These are phyloP conservation scores for Dryobates pubescens DNA, from an alignment of 2,797 vertebrate species.

Conservation along the genomic window DNA sequence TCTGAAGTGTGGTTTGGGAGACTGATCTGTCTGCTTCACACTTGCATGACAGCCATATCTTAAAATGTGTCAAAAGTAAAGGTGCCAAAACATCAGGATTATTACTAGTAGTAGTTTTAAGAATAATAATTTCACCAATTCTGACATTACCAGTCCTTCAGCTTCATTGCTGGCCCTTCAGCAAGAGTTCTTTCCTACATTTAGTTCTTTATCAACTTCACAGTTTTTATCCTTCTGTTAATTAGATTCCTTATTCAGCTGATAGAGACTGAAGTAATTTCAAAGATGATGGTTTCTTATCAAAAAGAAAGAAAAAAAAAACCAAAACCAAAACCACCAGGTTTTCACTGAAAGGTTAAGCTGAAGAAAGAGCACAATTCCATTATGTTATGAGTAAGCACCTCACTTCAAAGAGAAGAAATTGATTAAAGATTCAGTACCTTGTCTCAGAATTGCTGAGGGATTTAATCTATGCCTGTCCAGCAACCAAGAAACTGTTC, in stretches of 20 bases:
- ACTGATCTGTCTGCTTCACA: not conserved
- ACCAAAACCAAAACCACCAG: too few relatives aligned
- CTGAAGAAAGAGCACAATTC: not conserved
- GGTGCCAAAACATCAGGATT: not conserved
- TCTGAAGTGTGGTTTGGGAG: not conserved
- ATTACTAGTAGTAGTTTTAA: not conserved
- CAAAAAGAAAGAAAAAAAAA: too few relatives aligned
- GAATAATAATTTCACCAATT: not conserved
- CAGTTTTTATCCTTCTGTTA: not conserved
- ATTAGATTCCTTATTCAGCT: not conserved
- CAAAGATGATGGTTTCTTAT: not conserved
- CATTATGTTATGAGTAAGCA: not conserved
- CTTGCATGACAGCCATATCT: not conserved
- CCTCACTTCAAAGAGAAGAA: not conserved
- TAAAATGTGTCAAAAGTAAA: not conserved
- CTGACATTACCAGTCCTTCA: not conserved
- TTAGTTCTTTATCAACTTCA: not conserved
- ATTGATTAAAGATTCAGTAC: not conserved
- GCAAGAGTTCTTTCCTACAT: not conserved
- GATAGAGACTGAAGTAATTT: not conserved
- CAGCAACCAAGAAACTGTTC: not conserved
- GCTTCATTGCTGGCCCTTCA: not conserved
- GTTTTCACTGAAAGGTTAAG: not conserved
- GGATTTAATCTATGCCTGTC: not conserved
- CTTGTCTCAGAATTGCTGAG: not conserved